A percentile compares a stretch with the other conserved stretches of the same genome.
Evolutionary conservation across 2,888 invertebrate species (phyloP).

Genomic region (Elysia crispata): DNA sequence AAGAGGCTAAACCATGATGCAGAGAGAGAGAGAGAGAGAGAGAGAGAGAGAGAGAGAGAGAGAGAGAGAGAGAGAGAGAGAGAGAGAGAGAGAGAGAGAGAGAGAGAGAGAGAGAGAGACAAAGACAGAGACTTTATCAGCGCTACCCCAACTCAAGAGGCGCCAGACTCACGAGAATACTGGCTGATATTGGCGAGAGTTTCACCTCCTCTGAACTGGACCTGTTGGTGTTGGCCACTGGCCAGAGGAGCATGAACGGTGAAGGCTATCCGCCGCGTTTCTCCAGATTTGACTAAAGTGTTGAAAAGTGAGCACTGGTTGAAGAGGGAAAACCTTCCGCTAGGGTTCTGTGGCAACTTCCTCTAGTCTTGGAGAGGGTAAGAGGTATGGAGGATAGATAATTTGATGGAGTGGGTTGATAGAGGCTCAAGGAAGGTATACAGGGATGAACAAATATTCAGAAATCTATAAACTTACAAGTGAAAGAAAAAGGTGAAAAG

Average conservation of each 20-base stretch:
- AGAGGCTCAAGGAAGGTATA: background rate
- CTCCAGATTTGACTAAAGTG: background rate
- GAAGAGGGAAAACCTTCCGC: background rate
- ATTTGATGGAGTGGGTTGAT: constrained; percentile 1
- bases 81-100: constrained; percentile 24
- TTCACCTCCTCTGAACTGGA: background rate
- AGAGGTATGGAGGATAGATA: background rate
- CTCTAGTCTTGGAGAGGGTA: background rate
- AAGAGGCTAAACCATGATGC: too few relatives aligned
- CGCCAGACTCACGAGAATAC: background rate
- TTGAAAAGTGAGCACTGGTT: background rate
- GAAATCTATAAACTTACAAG: background rate
- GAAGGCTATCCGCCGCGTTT: background rate
- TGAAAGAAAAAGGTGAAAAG: constrained; percentile 27
- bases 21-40: constrained; percentile 25
- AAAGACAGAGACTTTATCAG: background rate
- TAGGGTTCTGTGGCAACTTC: background rate
- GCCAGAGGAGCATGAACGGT: background rate
- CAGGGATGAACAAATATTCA: background rate
- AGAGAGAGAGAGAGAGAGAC: constrained; percentile 33
- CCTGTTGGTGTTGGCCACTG: background rate
- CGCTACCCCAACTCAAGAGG: background rate
- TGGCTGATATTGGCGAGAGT: background rate
- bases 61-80: constrained; percentile 27
- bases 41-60: constrained; percentile 25